Conservation (phyloP, 2,888 invertebrate genomes). For the Abrostola tripartita region DNA sequence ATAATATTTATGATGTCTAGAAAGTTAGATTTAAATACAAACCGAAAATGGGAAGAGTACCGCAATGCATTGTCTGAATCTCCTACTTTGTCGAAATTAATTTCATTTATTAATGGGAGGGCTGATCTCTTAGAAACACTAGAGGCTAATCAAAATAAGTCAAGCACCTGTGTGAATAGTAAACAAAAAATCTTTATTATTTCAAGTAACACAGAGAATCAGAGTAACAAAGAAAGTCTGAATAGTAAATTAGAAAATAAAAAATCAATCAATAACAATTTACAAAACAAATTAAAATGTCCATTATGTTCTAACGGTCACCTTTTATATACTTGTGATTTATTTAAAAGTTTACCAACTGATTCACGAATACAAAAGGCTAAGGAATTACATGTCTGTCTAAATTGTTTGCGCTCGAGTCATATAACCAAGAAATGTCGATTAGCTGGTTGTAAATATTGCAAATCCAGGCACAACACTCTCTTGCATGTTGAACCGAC, state of each 20-base stretch:
- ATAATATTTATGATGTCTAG: constrained; percentile 9
- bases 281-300: constrained; percentile 5
- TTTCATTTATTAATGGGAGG: constrained; percentile 7
- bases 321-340: constrained; percentile 5
- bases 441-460: constrained; percentile 8
- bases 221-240: no score
- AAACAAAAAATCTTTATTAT: no score
- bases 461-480: neutral
- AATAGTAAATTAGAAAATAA: neutral
- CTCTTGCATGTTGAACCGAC: constrained; percentile 6
- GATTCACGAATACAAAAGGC: constrained; percentile 2
- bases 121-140: constrained; percentile 5
- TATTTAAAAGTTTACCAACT: constrained; percentile 1
- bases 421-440: constrained; percentile 2
- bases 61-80: constrained; percentile 10
- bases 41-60: constrained; percentile 10
- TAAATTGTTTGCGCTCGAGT: constrained; percentile 5
- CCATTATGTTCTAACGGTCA: constrained; percentile 1
- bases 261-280: neutral
- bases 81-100: constrained; percentile 5
- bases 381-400: constrained; percentile 1
- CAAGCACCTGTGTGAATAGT: no score
- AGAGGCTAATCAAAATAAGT: constrained; percentile 1
- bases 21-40: constrained; percentile 8
- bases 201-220: no score